Conservation (phyloP, 1,140 invertebrate genomes). For the Diuraphis noxia region DNA sequence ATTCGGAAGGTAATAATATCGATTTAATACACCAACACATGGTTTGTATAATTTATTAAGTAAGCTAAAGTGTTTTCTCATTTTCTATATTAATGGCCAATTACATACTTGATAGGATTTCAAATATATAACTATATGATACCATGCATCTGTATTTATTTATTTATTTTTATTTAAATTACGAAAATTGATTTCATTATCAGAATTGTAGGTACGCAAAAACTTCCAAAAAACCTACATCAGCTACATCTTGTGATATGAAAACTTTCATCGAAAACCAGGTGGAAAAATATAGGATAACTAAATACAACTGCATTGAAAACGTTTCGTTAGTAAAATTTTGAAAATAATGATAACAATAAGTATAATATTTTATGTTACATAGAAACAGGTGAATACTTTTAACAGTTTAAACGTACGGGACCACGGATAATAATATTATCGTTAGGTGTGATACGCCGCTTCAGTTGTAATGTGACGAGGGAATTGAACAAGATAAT, state of each 20-base stretch:
- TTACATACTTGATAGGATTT: not conserved
- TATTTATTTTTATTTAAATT: not conserved
- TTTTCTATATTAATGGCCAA: not conserved
- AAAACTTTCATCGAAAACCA: not conserved
- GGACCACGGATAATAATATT: constrained; percentile 26
- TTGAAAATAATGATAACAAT: not conserved
- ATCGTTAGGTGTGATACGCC: constrained; percentile 22
- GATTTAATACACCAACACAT: not conserved
- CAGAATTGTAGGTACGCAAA: too few relatives aligned
- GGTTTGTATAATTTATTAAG: not conserved
- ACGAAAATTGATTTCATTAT: too few relatives aligned
- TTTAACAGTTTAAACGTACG: not conserved
- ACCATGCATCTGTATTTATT: not conserved
- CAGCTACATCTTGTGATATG: too few relatives aligned
- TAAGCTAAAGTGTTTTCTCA: not conserved
- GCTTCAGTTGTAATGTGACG: not conserved
- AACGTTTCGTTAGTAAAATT: not conserved
- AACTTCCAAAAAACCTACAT: not conserved
- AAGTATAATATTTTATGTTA: too few relatives aligned
- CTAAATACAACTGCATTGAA: not conserved
- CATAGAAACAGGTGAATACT: too few relatives aligned
- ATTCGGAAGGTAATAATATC: not conserved
- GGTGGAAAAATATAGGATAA: not conserved
- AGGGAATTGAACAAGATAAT: constrained; percentile 28
- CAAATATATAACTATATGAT: not conserved